phyloP scores from a whole-genome alignment of 2,113 vertebrate species.

The Dicrurus megarhynchus region DNA sequence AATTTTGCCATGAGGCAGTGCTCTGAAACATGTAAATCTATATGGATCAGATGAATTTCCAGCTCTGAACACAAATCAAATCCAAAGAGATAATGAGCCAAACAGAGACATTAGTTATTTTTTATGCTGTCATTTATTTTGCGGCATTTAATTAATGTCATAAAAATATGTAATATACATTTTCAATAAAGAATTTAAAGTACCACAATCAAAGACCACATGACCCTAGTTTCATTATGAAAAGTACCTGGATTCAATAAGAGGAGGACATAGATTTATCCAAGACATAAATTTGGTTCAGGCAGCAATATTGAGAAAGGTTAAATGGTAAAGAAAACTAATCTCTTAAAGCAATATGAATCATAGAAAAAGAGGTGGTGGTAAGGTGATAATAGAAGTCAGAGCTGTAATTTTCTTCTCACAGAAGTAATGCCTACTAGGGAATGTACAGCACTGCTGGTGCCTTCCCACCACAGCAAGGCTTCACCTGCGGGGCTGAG shows the following conservation, averaged over 20 bases:
- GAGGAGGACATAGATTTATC: conserved; percentile 64
- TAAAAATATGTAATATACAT: conserved; percentile 41
- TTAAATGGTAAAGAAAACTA: conserved; percentile 72
- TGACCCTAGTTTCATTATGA: conserved; percentile 41
- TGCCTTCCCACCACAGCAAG: not conserved
- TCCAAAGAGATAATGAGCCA: conserved; percentile 33
- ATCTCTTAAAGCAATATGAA: conserved; percentile 72
- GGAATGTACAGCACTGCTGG: not conserved
- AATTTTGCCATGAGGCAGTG: not conserved
- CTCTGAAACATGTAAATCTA: not conserved
- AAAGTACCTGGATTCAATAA: conserved; percentile 61
- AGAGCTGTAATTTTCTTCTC: conserved; percentile 54
- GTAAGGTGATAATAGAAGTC: conserved; percentile 47
- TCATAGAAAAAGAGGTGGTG: conserved; percentile 58
- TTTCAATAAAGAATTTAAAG: conserved; percentile 54
- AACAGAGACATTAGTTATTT: conserved; percentile 42
- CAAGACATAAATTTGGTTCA: conserved; percentile 62
- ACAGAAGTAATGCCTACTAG: not conserved
- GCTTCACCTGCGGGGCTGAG: not conserved
- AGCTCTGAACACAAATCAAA: conserved; percentile 24
- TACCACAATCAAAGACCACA: conserved; percentile 36
- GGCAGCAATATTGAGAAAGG: conserved; percentile 73
- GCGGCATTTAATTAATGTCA: conserved; percentile 27
- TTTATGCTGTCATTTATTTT: conserved; percentile 41
- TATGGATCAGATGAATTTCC: not conserved